Base-by-base conservation (phyloP, 2,888 invertebrate species). In the Oscheius onirici region DNA sequence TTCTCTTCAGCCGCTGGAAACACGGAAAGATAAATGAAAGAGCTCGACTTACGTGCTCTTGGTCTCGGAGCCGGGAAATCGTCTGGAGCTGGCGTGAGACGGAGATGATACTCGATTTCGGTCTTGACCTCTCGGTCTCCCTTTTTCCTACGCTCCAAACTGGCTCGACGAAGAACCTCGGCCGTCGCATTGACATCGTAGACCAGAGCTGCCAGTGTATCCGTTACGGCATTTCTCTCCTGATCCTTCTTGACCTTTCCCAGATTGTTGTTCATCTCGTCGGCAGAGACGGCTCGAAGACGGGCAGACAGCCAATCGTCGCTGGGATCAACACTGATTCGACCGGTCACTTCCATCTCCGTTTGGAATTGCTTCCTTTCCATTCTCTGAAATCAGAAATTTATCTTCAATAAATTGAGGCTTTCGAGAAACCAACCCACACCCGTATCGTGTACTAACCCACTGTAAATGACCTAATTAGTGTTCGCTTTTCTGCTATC, bases 161-260 rank as follows among this genome's bases (percentile, higher is more conserved):
- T 80, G 8, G 72, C 73, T 17, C 80, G 75, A 22, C 80, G 76
- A 3, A 80, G 66, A 20, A 87, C 85, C 73, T 87, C 86, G 5
- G 87, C 84, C 8, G 87, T 87, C 6, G 87, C 87, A 63, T 86
- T 86, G 15, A 87, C 86, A 67, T 87, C 87, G 61, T 84, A 86
- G n/a, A 86, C 87, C 26, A 87, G 73, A 3, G 87, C 87, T 0
- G 87, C 86, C 46, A 87, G 74, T 3, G 87, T 87, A 73, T 87
- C 87, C 6, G 80, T 81, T 2, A 86, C 86, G 2, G 84, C 87
- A 68, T 87, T 80, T 68, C 77, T 77, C 26, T 75, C 89, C 52
- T 86, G 86, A 54, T 84, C 82, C 2, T 76, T 80, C 70, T 86
- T 86, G 34, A 86, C 71, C 40, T 80, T 79, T 13, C 75, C 79